Conservation (phyloP, 2,888 invertebrate species). For the Microctonus aethiopoides region DNA sequence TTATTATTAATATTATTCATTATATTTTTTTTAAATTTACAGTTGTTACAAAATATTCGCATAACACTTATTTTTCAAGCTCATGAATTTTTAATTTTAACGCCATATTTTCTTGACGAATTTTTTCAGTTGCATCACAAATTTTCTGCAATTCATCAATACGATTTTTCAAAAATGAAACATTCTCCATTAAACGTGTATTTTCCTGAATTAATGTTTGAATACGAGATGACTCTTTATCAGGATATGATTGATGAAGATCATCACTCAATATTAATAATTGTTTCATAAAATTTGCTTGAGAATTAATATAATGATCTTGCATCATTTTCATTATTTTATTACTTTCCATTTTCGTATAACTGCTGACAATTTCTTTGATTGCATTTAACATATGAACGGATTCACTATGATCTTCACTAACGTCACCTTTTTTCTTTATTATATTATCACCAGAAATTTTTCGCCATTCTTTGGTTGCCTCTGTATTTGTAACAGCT, state of each 20-base stretch:
- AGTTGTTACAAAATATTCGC: not conserved
- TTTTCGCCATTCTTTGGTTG: conserved; percentile 40
- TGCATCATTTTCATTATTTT: conserved; percentile 56
- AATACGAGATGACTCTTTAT: conserved; percentile 43
- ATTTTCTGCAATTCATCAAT: conserved; percentile 54
- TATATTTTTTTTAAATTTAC: not conserved
- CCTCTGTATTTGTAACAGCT: conserved; percentile 32
- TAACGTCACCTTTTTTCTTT: conserved; percentile 43
- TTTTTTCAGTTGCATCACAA: conserved; percentile 48
- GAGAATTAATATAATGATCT: conserved; percentile 56
- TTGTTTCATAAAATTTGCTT: conserved; percentile 57
- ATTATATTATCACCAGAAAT: conserved; percentile 32
- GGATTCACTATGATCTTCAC: conserved; percentile 49
- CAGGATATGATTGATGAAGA: conserved; percentile 49
- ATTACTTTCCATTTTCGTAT: conserved; percentile 57
- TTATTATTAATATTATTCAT: not conserved
- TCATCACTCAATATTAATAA: conserved; percentile 56
- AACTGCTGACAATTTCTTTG: conserved; percentile 57
- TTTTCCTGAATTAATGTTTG: conserved; percentile 53
- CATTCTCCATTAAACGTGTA: conserved; percentile 51
- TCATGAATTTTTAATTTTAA: conserved; percentile 56
- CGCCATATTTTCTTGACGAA: conserved; percentile 57
- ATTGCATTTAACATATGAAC: conserved; percentile 54
- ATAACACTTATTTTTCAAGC: conserved; percentile 35
- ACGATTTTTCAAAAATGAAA: conserved; percentile 48